Base-by-base conservation (phyloP, 2,113 vertebrate species). In the Oncorhynchus clarkii region DNA sequence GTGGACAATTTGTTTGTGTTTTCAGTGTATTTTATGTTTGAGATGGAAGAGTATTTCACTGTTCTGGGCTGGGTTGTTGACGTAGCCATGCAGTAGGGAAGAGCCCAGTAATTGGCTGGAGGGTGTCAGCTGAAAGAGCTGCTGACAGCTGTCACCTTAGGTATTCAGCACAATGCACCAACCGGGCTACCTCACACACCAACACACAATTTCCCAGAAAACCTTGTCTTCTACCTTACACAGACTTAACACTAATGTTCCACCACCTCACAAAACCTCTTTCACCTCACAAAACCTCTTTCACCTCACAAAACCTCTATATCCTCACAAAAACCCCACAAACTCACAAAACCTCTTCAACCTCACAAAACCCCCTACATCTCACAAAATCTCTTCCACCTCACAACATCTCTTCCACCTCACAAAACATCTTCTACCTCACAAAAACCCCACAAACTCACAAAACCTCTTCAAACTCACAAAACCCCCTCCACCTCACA, bases 91-190 rank as follows among this genome's bases (percentile, higher is more conserved):
- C 22, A 64, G 20, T 22, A 8, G 2, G 6, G 60, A 24, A 22
- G 60, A 64, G 60, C 24, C 22, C 62, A 24, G 24, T 5, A 31
- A 67, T 39, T 67, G 66, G 66, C 27, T 67, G 22, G n/a, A 31
- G 18, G 66, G 31, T 20, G 29, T 39, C 16, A 20, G 31, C 20
- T 34, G 11, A 16, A 34, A 18, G 29, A 27, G 16, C 9, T 20
- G 5, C 29, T 31, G 29, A 67, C 31, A 27, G 27, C 14, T 12
- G 2, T 27, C 64, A 16, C 13, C 1, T 66, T 26, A 27, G 31
- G 65, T 31, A 29, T 68, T 24, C 34, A 72, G 84, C 77, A 70
- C 72, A 12, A 49, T 67, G 75, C 62, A 67, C 70, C 74, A 77
- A 79, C 67, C 48, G 9, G 9, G 20, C 22, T n/a, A 27, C n/a